Percentiles rank a stretch among this genome's conserved stretches.
Conservation (phyloP, 2,888 invertebrate species). For the Drosophila koepferae region DNA sequence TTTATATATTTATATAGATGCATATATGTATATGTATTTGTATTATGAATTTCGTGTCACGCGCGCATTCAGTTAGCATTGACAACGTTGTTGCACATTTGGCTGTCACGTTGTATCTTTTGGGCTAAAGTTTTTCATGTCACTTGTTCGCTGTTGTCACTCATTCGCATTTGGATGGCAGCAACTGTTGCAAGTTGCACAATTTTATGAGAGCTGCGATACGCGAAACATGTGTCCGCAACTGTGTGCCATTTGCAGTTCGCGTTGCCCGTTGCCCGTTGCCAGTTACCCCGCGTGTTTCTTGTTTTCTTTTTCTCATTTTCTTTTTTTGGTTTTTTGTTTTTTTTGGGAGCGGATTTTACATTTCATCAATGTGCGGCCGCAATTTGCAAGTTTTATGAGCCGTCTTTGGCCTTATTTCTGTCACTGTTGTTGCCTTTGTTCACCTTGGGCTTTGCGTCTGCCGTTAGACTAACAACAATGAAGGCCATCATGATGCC, state of each 20-base stretch:
- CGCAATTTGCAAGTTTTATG: slow-evolving; percentile 68
- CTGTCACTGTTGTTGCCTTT: slow-evolving; percentile 3
- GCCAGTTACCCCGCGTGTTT: neutral
- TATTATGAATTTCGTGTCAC: slow-evolving; percentile 8
- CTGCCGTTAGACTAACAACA: slow-evolving; percentile 51
- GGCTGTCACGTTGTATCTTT: slow-evolving; percentile 20
- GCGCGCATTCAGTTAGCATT: neutral
- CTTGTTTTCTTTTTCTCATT: neutral
- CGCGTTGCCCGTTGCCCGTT: too few relatives aligned
- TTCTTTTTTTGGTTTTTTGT: neutral
- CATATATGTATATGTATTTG: neutral
- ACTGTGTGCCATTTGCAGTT: slow-evolving; percentile 1
- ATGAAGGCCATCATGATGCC: slow-evolving; percentile 21
- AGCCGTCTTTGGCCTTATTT: slow-evolving; percentile 25
- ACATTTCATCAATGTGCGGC: slow-evolving; percentile 58
- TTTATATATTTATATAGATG: neutral
- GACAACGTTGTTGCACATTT: slow-evolving; percentile 37
- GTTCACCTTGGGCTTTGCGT: slow-evolving; percentile 35
- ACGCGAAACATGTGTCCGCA: slow-evolving; percentile 35
- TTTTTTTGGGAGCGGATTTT: slow-evolving; percentile 15
- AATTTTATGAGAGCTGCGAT: slow-evolving; percentile 58
- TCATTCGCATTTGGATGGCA: slow-evolving; percentile 30
- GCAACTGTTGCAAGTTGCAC: slow-evolving; percentile 57
- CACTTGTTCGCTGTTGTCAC: slow-evolving; percentile 38
- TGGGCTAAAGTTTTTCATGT: slow-evolving; percentile 25